phyloP scores from a whole-genome alignment of 2,888 invertebrate genomes.

The Oligia latruncula region DNA sequence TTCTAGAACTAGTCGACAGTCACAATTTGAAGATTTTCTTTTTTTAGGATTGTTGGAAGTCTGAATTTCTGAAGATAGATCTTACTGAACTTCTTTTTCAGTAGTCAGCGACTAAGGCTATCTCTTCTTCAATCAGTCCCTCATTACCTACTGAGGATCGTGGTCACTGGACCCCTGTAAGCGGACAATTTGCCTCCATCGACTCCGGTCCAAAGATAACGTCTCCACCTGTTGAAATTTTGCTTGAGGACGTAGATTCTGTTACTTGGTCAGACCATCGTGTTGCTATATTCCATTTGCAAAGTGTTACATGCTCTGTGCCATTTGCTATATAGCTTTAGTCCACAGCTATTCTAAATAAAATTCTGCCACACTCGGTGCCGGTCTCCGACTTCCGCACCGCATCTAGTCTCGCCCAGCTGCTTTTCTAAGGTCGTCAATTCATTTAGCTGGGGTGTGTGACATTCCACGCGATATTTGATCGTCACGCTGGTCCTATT shows the following conservation, averaged over 20 bases:
- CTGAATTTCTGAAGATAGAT: background rate
- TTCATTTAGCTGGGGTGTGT: background rate
- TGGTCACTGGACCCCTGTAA: background rate
- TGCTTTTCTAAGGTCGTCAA: background rate
- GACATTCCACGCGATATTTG: background rate
- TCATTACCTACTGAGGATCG: background rate
- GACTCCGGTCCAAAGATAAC: background rate
- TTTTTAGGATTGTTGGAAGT: background rate
- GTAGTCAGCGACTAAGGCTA: background rate
- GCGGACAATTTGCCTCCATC: background rate
- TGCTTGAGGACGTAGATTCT: background rate
- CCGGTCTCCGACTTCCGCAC: background rate
- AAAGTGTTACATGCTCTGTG: too few relatives aligned
- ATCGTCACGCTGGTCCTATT: background rate
- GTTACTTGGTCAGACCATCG: background rate
- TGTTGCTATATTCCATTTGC: background rate
- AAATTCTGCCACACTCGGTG: background rate
- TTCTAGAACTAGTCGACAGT: conserved; percentile 31
- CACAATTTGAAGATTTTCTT: background rate
- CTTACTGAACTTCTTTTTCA: background rate
- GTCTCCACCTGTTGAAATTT: background rate
- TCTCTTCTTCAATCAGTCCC: background rate
- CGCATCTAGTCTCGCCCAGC: background rate
- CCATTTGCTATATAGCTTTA: background rate
- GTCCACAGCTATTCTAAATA: too few relatives aligned